Evolutionary conservation across 2,113 vertebrate species (phyloP), one percentile per base, ranked within the genome.

Genomic region (Chloropsis hardwickii): DNA sequence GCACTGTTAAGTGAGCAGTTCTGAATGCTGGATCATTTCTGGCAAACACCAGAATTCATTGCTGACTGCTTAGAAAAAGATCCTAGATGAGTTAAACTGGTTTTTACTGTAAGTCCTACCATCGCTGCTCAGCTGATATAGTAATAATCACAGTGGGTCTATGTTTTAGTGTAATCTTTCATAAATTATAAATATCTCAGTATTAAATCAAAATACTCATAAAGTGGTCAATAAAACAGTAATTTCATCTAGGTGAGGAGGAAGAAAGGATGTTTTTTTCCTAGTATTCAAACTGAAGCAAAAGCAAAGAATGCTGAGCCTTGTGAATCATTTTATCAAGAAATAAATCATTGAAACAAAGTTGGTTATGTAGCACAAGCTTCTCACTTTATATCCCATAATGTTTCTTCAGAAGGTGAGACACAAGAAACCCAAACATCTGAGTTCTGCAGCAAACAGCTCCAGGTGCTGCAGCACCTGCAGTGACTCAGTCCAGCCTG

Each of bases 291-390:
- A 67, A 76, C 13, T 64, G 44, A 80, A 79, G 39, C 4, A 23
- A 60, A 76, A 82, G 33, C 4, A 8, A 78, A 89, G 29, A 73
- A 35, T 20, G 31, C 7, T 54, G 23, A 57, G 10, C 16, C 12
- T 54, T 78, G 37, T 39, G 8, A 74, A 78, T 66, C 5, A 42
- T 78, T 90, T 78, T 66, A 58, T 65, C 15, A 45, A 77, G 9
- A 96, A 89, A 81, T 44, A 84, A 84, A 74, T 45, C 35, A 18
- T 31, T 81, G 54, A 45, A 77, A 56, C 16, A 84, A 71, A 77
- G 8, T 14, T 81, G 7, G 35, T 39, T 0, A 0, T 16, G 37
- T 12, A 5, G 7, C 28, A 47, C 39, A 58, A 54, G 1, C 11
- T 31, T 33, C 57, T 81, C 9, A 31, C 24, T 65, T 88, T 53